Base-by-base conservation (phyloP, 2,797 vertebrate species). In the Harpagifer antarcticus region DNA sequence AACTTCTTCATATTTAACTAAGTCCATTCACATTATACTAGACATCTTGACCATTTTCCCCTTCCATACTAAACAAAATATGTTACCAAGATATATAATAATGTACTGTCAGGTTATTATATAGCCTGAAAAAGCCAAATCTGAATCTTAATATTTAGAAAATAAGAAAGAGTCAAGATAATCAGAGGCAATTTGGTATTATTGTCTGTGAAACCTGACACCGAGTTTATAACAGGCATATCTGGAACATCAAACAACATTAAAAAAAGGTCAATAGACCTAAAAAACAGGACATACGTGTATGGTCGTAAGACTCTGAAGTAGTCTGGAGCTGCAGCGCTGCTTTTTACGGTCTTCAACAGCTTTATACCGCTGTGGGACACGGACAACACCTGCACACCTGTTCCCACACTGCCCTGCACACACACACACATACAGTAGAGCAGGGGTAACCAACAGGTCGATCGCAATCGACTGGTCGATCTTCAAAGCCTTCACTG, bases 341-440 rank as follows among this genome's bases (percentile, higher is more conserved):
- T 95, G 86, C 96, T 96, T 82, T 96, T 97, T 45, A 96, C 93
- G 0, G 96, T 94, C 83, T 96, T 96, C 82, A 99, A 87, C 60
- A 99, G 96, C 74, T 98, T 99, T 76, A 99, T 95, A 5, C 98
- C 97, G 0, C 76, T 61, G 76, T 99, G 97, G 53, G 97, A 99
- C 76, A 99, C 97, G 0, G 97, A 96, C 70, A 99, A 85, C 88
- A 98, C 95, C 94, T 99, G 97, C 64, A 99, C 97, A 0, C 97
- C 97, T 0, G 97, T 98, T 74, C 98, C 98, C 50, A 98, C 98
- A 1, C 97, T 98, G 59, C 98, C 98, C 98, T 99, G 85, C 70
- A 63, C 64, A 87, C 83, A 87, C 74, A 86, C 54, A 23, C 23
- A 23, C 3, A 23, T n/a, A n/a, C n/a, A n/a, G n/a, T n/a, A n/a